Conservation (phyloP, 2,113 vertebrate genomes). For the Pipra filicauda region DNA sequence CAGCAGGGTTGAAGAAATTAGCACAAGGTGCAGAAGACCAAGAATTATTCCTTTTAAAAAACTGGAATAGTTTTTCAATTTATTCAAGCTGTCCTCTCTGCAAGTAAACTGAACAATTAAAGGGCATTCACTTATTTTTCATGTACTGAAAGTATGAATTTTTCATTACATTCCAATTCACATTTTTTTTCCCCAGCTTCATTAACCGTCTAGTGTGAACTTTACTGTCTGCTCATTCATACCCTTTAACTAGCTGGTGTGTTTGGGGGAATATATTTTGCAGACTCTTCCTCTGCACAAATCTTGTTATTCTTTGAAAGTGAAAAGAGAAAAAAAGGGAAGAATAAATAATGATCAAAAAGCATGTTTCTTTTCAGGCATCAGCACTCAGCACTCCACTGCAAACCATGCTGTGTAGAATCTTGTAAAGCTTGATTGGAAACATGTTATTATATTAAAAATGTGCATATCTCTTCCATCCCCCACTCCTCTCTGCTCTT, state of each 20-base stretch:
- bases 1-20: not conserved
- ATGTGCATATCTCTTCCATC: not conserved
- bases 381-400: not conserved
- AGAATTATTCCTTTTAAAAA: not conserved
- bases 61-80: conserved; percentile 28
- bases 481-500: not conserved
- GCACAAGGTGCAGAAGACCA: not conserved
- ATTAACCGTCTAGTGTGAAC: conserved; percentile 69
- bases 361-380: not conserved
- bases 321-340: conserved; percentile 1
- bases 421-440: conserved; percentile 42
- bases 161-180: conserved; percentile 70
- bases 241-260: conserved; percentile 19
- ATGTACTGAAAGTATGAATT: conserved; percentile 62
- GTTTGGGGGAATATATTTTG: conserved; percentile 34
- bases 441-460: conserved; percentile 43
- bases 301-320: conserved; percentile 27
- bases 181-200: conserved; percentile 52
- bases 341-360: conserved; percentile 40
- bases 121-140: conserved; percentile 68
- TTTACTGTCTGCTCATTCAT: conserved; percentile 64
- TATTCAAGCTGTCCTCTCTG: conserved; percentile 40
- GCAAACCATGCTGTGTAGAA: not conserved
- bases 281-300: conserved; percentile 1
- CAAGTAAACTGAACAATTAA: conserved; percentile 65